These are phyloP conservation scores for Erythrolamprus reginae DNA, from an alignment of 2,113 vertebrate genomes.

Conservation along the genomic window DNA sequence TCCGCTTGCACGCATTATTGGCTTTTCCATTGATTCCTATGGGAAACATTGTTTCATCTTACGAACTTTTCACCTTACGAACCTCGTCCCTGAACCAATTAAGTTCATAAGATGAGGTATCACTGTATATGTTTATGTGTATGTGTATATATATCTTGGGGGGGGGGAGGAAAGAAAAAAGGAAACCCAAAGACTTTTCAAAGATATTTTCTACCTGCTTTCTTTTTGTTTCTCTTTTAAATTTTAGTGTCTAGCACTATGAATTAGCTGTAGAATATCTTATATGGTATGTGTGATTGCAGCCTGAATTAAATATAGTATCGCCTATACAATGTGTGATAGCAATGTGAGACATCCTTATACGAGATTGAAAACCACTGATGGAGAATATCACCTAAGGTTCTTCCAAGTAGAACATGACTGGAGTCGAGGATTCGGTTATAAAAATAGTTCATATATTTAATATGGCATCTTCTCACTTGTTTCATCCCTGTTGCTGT, in stretches of 20 bases:
- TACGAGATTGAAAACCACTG: constrained; percentile 19
- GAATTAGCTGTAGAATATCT: constrained; percentile 22
- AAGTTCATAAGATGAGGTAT: too few relatives aligned
- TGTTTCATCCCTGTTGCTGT: background rate
- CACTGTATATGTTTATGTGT: too few relatives aligned
- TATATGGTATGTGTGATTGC: constrained; percentile 24
- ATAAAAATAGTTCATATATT: background rate
- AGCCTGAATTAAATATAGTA: constrained; percentile 9
- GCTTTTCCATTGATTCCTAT: too few relatives aligned
- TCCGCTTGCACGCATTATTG: too few relatives aligned
- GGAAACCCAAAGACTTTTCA: background rate
- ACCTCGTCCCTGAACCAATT: too few relatives aligned
- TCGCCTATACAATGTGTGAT: constrained; percentile 18
- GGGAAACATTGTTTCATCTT: too few relatives aligned
- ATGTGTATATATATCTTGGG: too few relatives aligned
- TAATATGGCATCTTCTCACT: background rate
- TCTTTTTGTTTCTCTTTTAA: background rate
- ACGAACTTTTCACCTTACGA: too few relatives aligned
- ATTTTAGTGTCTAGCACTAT: constrained; percentile 11
- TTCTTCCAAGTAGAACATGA: constrained; percentile 12
- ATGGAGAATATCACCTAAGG: constrained; percentile 3
- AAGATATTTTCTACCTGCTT: background rate
- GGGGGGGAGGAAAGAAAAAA: background rate
- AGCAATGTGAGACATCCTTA: constrained; percentile 12
- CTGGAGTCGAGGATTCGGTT: background rate